Base-by-base conservation (phyloP, 2,113 vertebrate genomes). In the Scortum barcoo region DNA sequence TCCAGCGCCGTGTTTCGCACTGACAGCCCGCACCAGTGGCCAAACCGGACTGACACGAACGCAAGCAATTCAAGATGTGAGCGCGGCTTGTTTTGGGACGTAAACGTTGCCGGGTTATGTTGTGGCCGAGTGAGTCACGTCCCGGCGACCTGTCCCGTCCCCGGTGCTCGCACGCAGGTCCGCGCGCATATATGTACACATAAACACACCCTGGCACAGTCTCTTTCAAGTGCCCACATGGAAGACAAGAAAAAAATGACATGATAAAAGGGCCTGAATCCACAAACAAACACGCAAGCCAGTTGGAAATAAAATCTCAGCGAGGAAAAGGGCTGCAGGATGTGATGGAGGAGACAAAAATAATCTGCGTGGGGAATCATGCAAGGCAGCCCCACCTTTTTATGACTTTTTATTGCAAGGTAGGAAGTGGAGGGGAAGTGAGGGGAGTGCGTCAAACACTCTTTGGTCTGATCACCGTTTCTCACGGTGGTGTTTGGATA, bases 281-380 rank as follows among this genome's bases (percentile, higher is more conserved):
- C 22, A 53, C 38, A 76, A 75, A 80, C 71, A 76, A 67, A 76
- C 56, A n/a, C 1, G 24, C 19, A 63, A 36, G 57, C 33, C 24
- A 26, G 50, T 22, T 7, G 30, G 26, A 24, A 42, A n/a, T n/a
- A 22, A 30, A 20, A 68, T 50, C 58, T 19, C 33, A 16, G 36
- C 12, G 0, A 58, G 28, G 57, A 66, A 62, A 78, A 60, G n/a
- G 50, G 30, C 50, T 50, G 30, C 48, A 88, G 93, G 86, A 85
- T 86, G 81, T 72, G 82, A 86, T 76, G 80, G 85, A 54, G n/a
- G 44, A 46, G 85, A 88, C 83, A 76, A 63, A 90, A 93, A 91
- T 86, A 58, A 53, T 22, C 24, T 20, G 16, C 22, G 26, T 40
- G 54, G 69, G 78, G 72, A 72, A 69, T 80, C 50, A 28, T 63